Evolutionary conservation across 2,797 vertebrate genomes (phyloP), one percentile per base, ranked within the genome.

Genomic region (Buphagus erythrorhynchus): DNA sequence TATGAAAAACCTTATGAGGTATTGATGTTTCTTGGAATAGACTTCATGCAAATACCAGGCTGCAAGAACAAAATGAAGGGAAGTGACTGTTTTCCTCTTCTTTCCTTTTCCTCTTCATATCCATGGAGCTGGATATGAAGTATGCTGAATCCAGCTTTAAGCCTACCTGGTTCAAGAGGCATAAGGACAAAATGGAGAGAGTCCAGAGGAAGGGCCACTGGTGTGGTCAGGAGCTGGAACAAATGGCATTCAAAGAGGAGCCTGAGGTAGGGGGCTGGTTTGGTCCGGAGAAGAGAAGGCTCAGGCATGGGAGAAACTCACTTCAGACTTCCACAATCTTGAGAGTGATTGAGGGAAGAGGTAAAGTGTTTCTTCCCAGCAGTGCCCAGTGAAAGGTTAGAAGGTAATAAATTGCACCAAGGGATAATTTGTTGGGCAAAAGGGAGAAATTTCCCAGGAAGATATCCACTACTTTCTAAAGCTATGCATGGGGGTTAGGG

Each of bases 401-500:
- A 48, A 69, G 36, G 12, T 12, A 49, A 17, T 33, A 55, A 78
- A 22, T 31, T 48, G 11, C 14, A 61, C 28, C 16, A 55, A 58
- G 16, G 8, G 2, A 29, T 49, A 46, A 43, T 4, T 15, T 15
- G 0, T 26, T 38, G 26, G 14, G 11, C 7, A 59, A 62, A 78
- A 26, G 14, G 7, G 12, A 76, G 31, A 67, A 61, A 21, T 28
- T 62, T 81, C 29, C 29, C 0, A 0, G 5, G 11, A 36, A 3
- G 2, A 28, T 8, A 5, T 11, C 19, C 10, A 36, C 25, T 12
- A 33, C 5, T 45, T 16, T 10, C 29, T 62, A 54, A 12, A 38
- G 10, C 6, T 42, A 20, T 57, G 9, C 16, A 10, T 16, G 5
- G 4, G 28, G 3, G 6, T 8, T 67, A 1, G 2, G 18, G 3